phyloP scores from a whole-genome alignment of 2,797 vertebrate genomes.

The Gila robusta region DNA sequence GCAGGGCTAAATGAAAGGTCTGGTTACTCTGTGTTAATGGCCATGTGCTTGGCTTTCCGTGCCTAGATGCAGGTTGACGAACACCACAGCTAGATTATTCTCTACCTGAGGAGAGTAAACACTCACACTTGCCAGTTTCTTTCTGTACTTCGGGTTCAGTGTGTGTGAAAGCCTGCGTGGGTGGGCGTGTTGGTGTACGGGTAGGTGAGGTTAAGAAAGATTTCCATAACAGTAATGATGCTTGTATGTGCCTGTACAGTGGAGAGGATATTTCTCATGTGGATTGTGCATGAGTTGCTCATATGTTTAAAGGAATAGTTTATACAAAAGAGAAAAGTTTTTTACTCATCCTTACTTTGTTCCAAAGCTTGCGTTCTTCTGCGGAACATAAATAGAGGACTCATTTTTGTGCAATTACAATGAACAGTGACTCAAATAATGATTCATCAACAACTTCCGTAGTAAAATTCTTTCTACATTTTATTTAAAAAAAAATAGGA shows the following conservation, averaged over 20 bases:
- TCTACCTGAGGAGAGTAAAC: constrained; percentile 39
- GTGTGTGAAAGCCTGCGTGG: neutral
- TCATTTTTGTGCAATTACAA: neutral
- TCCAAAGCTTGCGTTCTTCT: neutral
- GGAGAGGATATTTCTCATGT: constrained; percentile 1
- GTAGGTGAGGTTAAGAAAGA: constrained; percentile 25
- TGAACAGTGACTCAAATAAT: neutral
- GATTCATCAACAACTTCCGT: neutral
- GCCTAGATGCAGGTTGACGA: constrained; percentile 26
- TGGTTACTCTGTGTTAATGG: constrained; percentile 38
- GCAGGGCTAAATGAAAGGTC: constrained; percentile 46
- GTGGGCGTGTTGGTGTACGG: constrained; percentile 12
- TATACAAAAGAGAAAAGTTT: neutral
- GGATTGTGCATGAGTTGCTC: constrained; percentile 2
- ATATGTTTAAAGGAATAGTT: neutral
- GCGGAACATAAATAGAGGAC: neutral
- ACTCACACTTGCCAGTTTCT: constrained; percentile 40
- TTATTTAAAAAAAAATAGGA: neutral
- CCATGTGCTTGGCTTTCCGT: constrained; percentile 28
- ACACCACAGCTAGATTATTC: constrained; percentile 1
- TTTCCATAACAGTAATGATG: constrained; percentile 42
- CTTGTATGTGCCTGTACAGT: constrained; percentile 6
- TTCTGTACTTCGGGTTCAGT: neutral
- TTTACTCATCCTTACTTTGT: neutral
- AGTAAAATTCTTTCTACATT: neutral